Base-by-base conservation (phyloP, 2,888 invertebrate species). In the Enchytraeus crypticus region DNA sequence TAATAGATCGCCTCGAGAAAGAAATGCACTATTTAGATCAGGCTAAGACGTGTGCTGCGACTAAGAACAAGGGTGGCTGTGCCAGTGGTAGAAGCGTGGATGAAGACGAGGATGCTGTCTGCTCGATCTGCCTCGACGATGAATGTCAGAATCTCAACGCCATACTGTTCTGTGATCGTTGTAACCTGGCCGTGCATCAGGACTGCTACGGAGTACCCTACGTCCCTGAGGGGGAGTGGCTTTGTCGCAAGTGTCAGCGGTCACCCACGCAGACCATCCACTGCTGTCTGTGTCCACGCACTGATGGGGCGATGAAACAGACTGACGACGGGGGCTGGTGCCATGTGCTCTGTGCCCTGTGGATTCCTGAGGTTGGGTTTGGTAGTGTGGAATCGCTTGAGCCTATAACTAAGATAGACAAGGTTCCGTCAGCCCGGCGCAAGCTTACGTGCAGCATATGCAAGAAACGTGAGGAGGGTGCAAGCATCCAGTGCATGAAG, bases 141-240 rank as follows among this genome's bases (percentile, higher is more conserved):
- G 97, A 97, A 78, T 97, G 96, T 78, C 92, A 96, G 79, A 97
- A 98, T 80, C 92, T 92, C 56, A 98, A 98, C 79, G 96, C 96
- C 51, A 98, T 98, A 70, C 83, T 98, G 54, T 98, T 98, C 82
- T 98, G 98, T 82, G 98, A 98, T 82, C 95, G 97, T 93, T 98
- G 98, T 80, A 97, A 98, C 81, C 82, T 98, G 68, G 95, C 98
- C 32, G 97, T 98, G 18, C 98, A 98, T 80, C 98, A 82, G 82
- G 95, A 96, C 79, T 97, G 97, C 76, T 97, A 97, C 80, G 97
- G 97, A 56, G 93, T 95, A 4, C 93, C 95, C 4, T 93, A 93
- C 77, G 92, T 95, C 73, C 95, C 93, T 0, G 93, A 93, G 76
- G 93, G 97, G 0, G 96, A 96, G 78, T 97, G 98, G 97, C 81